Evolutionary conservation across 2,888 invertebrate species (phyloP), one percentile per base, ranked within the genome.

Genomic region (Dastarcus helophoroides): DNA sequence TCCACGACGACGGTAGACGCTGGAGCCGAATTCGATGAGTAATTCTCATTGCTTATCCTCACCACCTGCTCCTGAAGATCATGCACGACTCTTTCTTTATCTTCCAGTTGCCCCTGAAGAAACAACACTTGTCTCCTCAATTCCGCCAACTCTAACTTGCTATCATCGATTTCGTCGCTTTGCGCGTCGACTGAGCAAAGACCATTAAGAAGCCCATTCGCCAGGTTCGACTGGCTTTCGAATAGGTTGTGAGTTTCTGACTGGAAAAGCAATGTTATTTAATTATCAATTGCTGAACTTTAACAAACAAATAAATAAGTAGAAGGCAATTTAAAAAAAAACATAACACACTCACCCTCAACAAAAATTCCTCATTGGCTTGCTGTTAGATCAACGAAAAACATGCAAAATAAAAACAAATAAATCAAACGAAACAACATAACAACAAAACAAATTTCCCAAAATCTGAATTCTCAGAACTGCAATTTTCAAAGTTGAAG

Each of bases 161-260:
- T 47, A 53, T 61, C 51, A 51, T 57, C 48, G 12, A 65, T 68
- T 13, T 41, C 41, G n/a, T 31, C 30, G 29, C 37, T 24, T 21
- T 14, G 30, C 32, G 38, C 32, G 36, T 65, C 67, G 62, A 66
- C 64, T 59, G 58, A 64, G 50, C 60, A 61, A 56, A 65, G 63
- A 56, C 69, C 63, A 58, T 71, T 73, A 64, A 73, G 71, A 64
- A 73, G 69, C 65, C 75, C 74, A 69, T 76, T 75, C 63, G 70
- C 63, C 40, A 63, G 47, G 14, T 38, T 40, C 25, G 37, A 8
- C 44, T 58, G 54, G 66, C 65, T 75, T 58, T 81, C 77, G 71
- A 85, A 83, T 73, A 83, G 82, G 77, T 82, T 83, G 75, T 81
- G 79, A 75, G 83, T 80, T 68, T 84, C 83, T 58, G 81, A 79